phyloP scores from a whole-genome alignment of 2,888 invertebrate species.

The Acronicta leporina region DNA sequence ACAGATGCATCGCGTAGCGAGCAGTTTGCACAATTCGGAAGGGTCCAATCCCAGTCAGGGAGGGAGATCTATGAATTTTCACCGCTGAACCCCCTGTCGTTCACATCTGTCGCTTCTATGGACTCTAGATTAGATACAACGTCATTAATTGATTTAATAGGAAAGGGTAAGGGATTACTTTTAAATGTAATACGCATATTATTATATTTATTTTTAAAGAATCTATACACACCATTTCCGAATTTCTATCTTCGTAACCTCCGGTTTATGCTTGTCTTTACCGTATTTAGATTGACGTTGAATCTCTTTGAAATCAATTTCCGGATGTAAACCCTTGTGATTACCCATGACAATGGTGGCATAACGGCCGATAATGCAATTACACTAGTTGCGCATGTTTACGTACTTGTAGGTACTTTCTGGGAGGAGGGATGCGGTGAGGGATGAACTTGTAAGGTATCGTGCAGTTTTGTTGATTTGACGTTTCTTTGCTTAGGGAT shows the following conservation, averaged over 20 bases:
- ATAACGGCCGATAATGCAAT: conserved; percentile 76
- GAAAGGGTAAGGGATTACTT: conserved; percentile 78
- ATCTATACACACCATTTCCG: too few species aligned
- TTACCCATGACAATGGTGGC: conserved; percentile 59
- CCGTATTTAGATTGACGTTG: conserved; percentile 22
- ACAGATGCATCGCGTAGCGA: conserved; percentile 83
- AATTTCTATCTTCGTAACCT: conserved; percentile 2
- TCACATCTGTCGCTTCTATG: conserved; percentile 85
- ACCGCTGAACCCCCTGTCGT: conserved; percentile 80
- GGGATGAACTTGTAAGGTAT: conserved; percentile 75
- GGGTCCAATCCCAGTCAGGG: conserved; percentile 74
- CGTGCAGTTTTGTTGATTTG: conserved; percentile 53
- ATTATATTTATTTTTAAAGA: too few species aligned
- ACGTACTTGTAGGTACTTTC: too few species aligned
- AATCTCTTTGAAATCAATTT: conserved; percentile 32
- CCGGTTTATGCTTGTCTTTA: conserved; percentile 10
- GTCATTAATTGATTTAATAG: conserved; percentile 84
- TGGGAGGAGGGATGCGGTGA: conserved; percentile 66
- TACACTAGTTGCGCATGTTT: conserved; percentile 70
- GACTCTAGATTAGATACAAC: conserved; percentile 81
- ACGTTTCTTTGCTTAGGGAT: conserved; percentile 56
- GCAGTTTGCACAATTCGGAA: conserved; percentile 85
- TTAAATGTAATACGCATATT: too few species aligned
- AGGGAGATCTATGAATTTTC: conserved; percentile 83
- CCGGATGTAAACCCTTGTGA: conserved; percentile 52